Percentiles rank a stretch among this genome's conserved stretches.
These are phyloP conservation scores for Aix galericulata DNA, from an alignment of 2,113 vertebrate genomes.

Conservation along the genomic window DNA sequence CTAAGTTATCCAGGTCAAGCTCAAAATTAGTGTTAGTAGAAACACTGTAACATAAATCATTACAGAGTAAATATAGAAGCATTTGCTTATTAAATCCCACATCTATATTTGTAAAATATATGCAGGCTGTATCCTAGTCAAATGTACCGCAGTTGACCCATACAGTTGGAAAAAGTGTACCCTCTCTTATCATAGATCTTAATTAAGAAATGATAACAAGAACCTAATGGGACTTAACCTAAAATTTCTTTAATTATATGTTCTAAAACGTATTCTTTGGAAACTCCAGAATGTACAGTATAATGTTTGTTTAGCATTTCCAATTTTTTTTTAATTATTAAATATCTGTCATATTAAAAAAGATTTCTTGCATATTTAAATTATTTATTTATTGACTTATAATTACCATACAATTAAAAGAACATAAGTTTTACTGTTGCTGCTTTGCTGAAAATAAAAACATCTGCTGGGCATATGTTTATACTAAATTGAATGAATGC, in stretches of 20 bases:
- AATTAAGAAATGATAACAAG: slow-evolving; percentile 23
- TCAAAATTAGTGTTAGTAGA: not conserved
- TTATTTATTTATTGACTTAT: slow-evolving; percentile 44
- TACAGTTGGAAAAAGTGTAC: not conserved
- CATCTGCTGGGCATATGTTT: slow-evolving; percentile 74
- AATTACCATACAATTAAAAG: slow-evolving; percentile 74
- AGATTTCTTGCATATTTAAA: not conserved
- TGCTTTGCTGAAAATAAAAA: slow-evolving; percentile 68
- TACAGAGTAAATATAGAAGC: not conserved
- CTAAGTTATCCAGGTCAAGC: slow-evolving; percentile 1
- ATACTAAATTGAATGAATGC: slow-evolving; percentile 42
- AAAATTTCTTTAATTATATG: not conserved
- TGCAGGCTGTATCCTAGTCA: not conserved
- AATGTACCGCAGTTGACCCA: slow-evolving; percentile 26
- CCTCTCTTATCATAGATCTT: not conserved
- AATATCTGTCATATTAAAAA: not conserved
- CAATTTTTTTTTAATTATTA: slow-evolving; percentile 5
- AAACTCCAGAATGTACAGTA: not conserved
- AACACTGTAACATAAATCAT: not conserved
- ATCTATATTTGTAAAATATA: slow-evolving; percentile 13
- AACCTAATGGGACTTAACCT: not conserved
- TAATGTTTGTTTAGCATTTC: slow-evolving; percentile 12
- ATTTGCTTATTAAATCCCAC: slow-evolving; percentile 17
- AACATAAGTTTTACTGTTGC: slow-evolving; percentile 62
- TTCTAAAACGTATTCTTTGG: not conserved